Evolutionary conservation across 2,113 vertebrate species (phyloP).

Genomic region (Pristiophorus japonicus): DNA sequence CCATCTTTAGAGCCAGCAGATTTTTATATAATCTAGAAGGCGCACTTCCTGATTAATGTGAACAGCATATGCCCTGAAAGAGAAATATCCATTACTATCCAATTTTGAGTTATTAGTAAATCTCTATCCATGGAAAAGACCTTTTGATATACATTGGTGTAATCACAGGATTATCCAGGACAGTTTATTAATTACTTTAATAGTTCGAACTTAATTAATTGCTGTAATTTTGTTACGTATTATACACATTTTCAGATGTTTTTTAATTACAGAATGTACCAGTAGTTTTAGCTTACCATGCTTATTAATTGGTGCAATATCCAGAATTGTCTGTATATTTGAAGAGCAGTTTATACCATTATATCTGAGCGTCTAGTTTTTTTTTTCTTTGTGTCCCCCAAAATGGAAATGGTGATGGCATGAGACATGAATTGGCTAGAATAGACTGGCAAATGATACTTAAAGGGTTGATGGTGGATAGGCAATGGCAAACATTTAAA

Average conservation of each 20-base stretch:
- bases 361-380: neutral
- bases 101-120: neutral
- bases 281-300: neutral
- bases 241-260: too few species aligned
- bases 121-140: neutral
- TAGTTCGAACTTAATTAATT: neutral
- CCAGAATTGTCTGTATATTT: neutral
- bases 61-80: neutral
- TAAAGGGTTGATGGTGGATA: too few species aligned
- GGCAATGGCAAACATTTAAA: too few species aligned
- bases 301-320: neutral
- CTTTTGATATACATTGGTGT: neutral
- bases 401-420: neutral
- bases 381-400: neutral
- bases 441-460: too few species aligned
- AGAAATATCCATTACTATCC: neutral
- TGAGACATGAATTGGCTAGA: too few species aligned
- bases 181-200: neutral
- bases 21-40: neutral
- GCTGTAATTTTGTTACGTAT: neutral
- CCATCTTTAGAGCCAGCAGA: neutral
- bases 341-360: neutral
- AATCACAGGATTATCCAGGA: neutral
- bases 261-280: too few species aligned
- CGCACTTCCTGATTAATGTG: neutral